Evolutionary conservation across 2,888 invertebrate species (phyloP).

Genomic region (Drosophila parthenogenetica): DNA sequence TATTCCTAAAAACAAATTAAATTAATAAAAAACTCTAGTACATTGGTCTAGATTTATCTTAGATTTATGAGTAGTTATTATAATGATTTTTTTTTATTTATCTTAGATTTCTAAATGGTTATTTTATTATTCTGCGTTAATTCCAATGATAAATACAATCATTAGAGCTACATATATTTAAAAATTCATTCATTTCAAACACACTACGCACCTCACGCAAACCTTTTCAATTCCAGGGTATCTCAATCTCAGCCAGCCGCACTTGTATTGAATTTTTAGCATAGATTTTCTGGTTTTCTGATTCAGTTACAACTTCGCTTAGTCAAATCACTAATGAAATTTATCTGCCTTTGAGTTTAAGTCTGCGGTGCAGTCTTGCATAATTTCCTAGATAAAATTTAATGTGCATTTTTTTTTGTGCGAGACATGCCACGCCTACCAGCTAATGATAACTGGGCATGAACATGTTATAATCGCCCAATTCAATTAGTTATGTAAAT

Average conservation of each 20-base stretch:
- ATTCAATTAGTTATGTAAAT: slow-evolving; percentile 72
- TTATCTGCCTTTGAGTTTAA: slow-evolving; percentile 28
- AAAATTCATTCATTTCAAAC: neutral
- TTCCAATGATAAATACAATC: no score
- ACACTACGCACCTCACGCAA: neutral
- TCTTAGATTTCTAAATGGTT: no score
- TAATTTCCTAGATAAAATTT: slow-evolving; percentile 38
- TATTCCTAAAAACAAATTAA: no score
- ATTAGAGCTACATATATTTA: no score
- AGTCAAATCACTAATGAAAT: slow-evolving; percentile 58
- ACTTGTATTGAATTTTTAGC: slow-evolving; percentile 14
- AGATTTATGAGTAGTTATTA: no score
- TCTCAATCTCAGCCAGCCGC: neutral
- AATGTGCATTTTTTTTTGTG: slow-evolving; percentile 13
- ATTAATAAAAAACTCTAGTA: no score
- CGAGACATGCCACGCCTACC: slow-evolving; percentile 31
- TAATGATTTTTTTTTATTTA: no score
- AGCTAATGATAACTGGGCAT: slow-evolving; percentile 69
- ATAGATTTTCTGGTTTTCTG: slow-evolving; percentile 52
- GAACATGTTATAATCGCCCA: slow-evolving; percentile 64
- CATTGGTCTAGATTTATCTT: no score
- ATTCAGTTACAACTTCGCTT: slow-evolving; percentile 38
- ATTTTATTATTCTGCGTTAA: no score
- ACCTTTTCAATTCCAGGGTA: slow-evolving; percentile 13
- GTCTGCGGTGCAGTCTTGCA: slow-evolving; percentile 31